A percentile compares a stretch with the other conserved stretches of the same genome.
These are phyloP conservation scores for Cristatella mucedo DNA, from an alignment of 2,888 invertebrate genomes.

Conservation along the genomic window DNA sequence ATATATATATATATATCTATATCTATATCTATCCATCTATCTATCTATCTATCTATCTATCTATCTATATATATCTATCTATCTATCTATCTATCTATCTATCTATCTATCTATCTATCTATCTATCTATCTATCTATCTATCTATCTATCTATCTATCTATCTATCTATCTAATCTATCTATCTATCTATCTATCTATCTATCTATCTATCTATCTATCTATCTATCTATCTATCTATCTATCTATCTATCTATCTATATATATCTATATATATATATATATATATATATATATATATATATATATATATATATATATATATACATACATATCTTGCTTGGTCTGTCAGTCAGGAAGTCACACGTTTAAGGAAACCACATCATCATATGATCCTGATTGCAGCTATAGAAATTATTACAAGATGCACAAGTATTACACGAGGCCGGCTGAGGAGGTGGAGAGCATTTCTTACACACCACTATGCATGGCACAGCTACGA, in stretches of 20 bases:
- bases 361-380: too few species aligned
- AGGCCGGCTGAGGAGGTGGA: too few species aligned
- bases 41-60: conserved; percentile 3
- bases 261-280: conserved; percentile 7
- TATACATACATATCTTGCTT: conserved; percentile 4
- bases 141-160: conserved; percentile 3
- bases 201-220: conserved; percentile 3
- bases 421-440: too few species aligned
- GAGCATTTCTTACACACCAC: too few species aligned
- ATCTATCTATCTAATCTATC: too few species aligned
- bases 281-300: conserved; percentile 7
- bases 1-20: conserved; percentile 7
- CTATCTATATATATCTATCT: conserved; percentile 4
- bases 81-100: conserved; percentile 3
- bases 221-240: conserved; percentile 3
- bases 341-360: too few species aligned
- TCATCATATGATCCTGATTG: too few species aligned
- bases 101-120: conserved; percentile 2
- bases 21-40: conserved; percentile 3
- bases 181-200: conserved; percentile 3
- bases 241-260: conserved; percentile 4
- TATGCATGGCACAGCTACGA: too few species aligned
- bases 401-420: too few species aligned
- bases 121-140: conserved; percentile 3
- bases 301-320: conserved; percentile 7